Conservation (phyloP, 2,797 vertebrate species). For the Pogonophryne albipinna region DNA sequence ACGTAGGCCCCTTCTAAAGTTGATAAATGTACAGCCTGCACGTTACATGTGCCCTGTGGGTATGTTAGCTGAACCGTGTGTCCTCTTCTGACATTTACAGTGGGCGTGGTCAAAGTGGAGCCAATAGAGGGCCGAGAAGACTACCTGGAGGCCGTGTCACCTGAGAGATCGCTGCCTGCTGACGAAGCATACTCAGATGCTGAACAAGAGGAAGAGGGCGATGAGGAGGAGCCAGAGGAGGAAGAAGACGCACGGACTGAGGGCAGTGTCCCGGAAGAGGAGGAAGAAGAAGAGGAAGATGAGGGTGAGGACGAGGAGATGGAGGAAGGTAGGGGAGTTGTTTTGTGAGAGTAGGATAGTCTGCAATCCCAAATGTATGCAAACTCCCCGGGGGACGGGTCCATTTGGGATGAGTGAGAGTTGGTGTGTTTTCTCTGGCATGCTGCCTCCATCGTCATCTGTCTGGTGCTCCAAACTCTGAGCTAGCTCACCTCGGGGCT, state of each 20-base stretch:
- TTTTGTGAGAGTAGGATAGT: constrained; percentile 77
- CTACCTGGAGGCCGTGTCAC: constrained; percentile 97
- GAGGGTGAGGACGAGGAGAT: constrained; percentile 94
- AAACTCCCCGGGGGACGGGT: constrained; percentile 44
- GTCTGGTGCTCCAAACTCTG: constrained; percentile 45
- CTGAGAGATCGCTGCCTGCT: constrained; percentile 93
- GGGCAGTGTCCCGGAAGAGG: constrained; percentile 87
- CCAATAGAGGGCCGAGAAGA: constrained; percentile 90
- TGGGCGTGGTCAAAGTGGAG: constrained; percentile 91
- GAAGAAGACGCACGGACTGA: constrained; percentile 90
- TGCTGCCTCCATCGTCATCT: constrained; percentile 58
- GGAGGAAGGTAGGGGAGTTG: constrained; percentile 89
- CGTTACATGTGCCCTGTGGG: background rate
- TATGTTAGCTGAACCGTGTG: constrained; percentile 8
- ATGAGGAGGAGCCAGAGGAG: constrained; percentile 92
- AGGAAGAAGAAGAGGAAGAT: constrained; percentile 93
- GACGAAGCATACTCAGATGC: constrained; percentile 93
- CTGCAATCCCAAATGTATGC: constrained; percentile 75
- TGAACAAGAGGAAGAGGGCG: constrained; percentile 92
- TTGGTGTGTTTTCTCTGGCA: constrained; percentile 65
- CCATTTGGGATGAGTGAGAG: constrained; percentile 74
- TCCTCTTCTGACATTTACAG: constrained; percentile 62
- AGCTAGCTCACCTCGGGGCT: constrained; percentile 10
- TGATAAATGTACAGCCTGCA: background rate
- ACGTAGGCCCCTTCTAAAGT: background rate